phyloP scores from a whole-genome alignment of 2,888 invertebrate species.

The Ophion obscuratus region DNA sequence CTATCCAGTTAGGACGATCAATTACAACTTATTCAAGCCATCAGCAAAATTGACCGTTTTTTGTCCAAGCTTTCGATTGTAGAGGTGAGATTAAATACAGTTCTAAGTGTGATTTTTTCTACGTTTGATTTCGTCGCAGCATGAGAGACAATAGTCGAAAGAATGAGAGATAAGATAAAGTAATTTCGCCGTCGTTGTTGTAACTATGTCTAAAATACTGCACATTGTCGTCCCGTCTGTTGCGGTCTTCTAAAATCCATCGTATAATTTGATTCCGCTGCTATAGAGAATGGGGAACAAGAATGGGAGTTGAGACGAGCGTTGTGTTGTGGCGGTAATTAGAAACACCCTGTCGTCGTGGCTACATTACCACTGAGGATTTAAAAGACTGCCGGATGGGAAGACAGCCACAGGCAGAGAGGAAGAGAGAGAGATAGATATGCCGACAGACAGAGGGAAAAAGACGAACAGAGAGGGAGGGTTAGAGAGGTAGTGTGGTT shows the following conservation, averaged over 20 bases:
- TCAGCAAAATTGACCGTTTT: too few species aligned
- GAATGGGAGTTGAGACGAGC: constrained; percentile 32
- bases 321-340: constrained; percentile 51
- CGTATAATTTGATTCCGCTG: constrained; percentile 46
- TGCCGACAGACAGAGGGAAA: not conserved
- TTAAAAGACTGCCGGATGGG: constrained; percentile 30
- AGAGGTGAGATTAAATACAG: too few species aligned
- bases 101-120: too few species aligned
- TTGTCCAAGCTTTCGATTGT: too few species aligned
- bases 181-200: not conserved
- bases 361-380: constrained; percentile 30
- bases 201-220: constrained; percentile 14
- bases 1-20: too few species aligned
- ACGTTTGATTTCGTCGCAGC: too few species aligned
- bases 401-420: not conserved
- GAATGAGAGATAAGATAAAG: not conserved
- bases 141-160: too few species aligned
- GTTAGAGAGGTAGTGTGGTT: constrained; percentile 13
- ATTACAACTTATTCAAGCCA: too few species aligned
- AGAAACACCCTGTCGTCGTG: constrained; percentile 53
- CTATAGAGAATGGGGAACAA: constrained; percentile 13
- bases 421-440: not conserved
- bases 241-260: constrained; percentile 29
- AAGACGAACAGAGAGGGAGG: not conserved
- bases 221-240: constrained; percentile 37